Percentiles rank a stretch among this genome's conserved stretches.
phyloP scores from a whole-genome alignment of 2,113 vertebrate genomes.

The Bubo bubo region DNA sequence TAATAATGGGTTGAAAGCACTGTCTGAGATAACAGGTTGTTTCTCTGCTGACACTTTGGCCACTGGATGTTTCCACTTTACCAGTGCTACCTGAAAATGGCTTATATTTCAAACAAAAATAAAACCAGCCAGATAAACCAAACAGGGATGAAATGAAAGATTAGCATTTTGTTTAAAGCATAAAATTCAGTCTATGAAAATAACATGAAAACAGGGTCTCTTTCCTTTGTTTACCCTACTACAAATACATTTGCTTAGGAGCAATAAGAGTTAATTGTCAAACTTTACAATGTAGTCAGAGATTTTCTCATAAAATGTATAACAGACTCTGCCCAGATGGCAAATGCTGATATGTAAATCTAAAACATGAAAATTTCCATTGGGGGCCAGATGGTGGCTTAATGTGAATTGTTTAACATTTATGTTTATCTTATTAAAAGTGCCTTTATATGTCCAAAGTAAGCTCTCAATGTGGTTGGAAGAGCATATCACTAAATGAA shows the following conservation, averaged over 20 bases:
- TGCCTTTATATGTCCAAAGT: slow-evolving; percentile 68
- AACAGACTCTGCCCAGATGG: slow-evolving; percentile 74
- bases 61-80: background rate
- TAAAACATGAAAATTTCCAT: slow-evolving; percentile 72
- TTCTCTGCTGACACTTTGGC: background rate
- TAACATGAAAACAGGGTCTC: background rate
- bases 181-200: background rate
- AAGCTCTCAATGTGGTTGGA: slow-evolving; percentile 48
- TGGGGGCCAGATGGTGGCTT: slow-evolving; percentile 70
- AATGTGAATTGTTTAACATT: slow-evolving; percentile 75
- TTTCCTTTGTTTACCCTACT: slow-evolving; percentile 65
- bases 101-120: background rate
- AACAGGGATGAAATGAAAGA: background rate
- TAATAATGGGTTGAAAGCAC: background rate
- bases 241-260: slow-evolving; percentile 65
- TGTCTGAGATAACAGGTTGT: background rate
- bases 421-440: slow-evolving; percentile 75
- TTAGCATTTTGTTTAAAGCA: background rate
- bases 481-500: slow-evolving; percentile 55
- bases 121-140: background rate
- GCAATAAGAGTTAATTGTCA: slow-evolving; percentile 67
- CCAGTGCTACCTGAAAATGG: background rate
- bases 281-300: slow-evolving; percentile 61
- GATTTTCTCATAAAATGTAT: slow-evolving; percentile 70
- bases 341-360: slow-evolving; percentile 73